Percentiles rank a stretch among this genome's conserved stretches.
Evolutionary conservation across 2,113 vertebrate species (phyloP).

Genomic region (Hemiscyllium ocellatum): DNA sequence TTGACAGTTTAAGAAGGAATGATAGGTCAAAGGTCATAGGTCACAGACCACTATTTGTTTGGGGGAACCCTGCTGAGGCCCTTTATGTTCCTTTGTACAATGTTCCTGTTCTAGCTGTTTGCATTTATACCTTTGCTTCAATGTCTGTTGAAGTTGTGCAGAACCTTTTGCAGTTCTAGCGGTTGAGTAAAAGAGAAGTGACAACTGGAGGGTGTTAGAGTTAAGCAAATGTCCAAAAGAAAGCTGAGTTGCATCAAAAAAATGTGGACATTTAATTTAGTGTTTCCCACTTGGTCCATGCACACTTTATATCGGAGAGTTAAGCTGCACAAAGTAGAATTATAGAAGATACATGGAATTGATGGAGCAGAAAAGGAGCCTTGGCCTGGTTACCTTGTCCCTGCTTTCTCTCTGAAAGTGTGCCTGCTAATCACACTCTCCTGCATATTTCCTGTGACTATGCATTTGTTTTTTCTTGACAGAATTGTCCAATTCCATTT

Average conservation of each 20-base stretch:
- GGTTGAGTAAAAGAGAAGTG: background rate
- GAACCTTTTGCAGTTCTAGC: background rate
- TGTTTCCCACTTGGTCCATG: background rate
- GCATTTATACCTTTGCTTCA: background rate
- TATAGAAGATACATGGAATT: too few relatives aligned
- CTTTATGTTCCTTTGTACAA: background rate
- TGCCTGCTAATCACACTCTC: too few relatives aligned
- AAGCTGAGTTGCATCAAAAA: background rate
- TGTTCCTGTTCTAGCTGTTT: background rate
- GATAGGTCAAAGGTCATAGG: background rate
- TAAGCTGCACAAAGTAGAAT: background rate
- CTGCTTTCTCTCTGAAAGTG: too few relatives aligned
- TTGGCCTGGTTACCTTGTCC: too few relatives aligned
- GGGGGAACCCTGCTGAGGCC: background rate
- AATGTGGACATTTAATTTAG: background rate
- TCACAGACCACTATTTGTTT: conserved; percentile 7
- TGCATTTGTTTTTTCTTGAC: too few relatives aligned
- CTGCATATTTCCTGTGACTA: too few relatives aligned
- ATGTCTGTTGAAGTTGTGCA: background rate
- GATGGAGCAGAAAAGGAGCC: too few relatives aligned
- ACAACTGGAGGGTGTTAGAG: background rate
- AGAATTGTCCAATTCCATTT: too few relatives aligned
- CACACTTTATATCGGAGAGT: background rate
- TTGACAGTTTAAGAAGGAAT: background rate
- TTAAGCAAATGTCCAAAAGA: background rate